These are phyloP conservation scores for Prosopocoilus inquinatus DNA, from an alignment of 2,888 invertebrate species.

Conservation along the genomic window DNA sequence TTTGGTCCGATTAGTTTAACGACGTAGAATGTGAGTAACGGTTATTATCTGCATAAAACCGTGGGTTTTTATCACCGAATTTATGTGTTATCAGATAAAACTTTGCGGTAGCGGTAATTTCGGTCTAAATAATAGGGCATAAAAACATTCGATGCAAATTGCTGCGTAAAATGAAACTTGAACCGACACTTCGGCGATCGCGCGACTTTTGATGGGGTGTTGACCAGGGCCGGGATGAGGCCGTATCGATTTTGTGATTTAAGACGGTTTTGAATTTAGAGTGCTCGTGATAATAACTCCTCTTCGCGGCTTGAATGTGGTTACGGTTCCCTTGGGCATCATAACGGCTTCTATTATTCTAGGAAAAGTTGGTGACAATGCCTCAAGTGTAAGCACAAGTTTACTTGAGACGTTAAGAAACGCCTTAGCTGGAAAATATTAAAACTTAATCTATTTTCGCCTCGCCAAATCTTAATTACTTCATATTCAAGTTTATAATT, in stretches of 20 bases:
- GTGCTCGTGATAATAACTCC: conserved; percentile 24
- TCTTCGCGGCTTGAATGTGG: conserved; percentile 23
- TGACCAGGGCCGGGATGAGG: conserved; percentile 15
- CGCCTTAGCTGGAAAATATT: too few relatives aligned
- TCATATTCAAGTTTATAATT: too few relatives aligned
- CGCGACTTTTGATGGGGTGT: conserved; percentile 9
- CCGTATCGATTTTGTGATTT: conserved; percentile 26
- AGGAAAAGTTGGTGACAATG: conserved; percentile 24
- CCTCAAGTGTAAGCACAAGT: not conserved
- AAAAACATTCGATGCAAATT: conserved; percentile 21
- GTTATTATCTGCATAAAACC: conserved; percentile 14
- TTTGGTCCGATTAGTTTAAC: not conserved
- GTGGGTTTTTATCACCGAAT: conserved; percentile 22
- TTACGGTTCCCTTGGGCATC: conserved; percentile 28
- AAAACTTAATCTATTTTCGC: too few relatives aligned
- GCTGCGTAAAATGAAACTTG: not conserved
- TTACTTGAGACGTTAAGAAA: too few relatives aligned
- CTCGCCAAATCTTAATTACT: too few relatives aligned
- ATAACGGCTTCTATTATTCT: conserved; percentile 26
- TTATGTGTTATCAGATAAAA: conserved; percentile 31
- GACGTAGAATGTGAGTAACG: conserved; percentile 12
- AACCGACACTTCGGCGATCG: conserved; percentile 5
- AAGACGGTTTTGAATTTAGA: conserved; percentile 24
- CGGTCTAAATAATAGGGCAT: conserved; percentile 21
- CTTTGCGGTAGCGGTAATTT: conserved; percentile 12